Evolutionary conservation across 2,113 vertebrate species (phyloP), one percentile per base, ranked within the genome.

Genomic region (Cavia porcellus): DNA sequence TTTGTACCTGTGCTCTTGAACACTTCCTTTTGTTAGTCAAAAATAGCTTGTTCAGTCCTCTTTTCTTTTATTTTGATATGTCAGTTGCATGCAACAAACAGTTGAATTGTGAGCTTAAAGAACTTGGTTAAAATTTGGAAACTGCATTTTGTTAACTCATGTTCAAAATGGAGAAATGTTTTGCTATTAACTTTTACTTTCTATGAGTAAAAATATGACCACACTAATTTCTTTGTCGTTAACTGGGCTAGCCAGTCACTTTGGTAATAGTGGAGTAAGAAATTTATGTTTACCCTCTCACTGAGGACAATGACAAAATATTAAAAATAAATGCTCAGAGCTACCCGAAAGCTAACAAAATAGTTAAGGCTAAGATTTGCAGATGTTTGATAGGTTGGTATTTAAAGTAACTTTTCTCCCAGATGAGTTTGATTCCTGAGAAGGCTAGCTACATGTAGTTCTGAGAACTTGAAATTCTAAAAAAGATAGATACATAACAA

Each of bases 31-130:
- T 90, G 97, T 93, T 92, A 86, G 94, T 88, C 96, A 97, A 97
- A 98, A 97, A 98, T 96, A 98, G 91, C 92, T 28, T 25, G 82
- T 97, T 97, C 90, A 92, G 81, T 81, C 82, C 45, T 81, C 59
- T 81, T 82, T 89, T 79, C 25, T 88, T 90, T 62, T 93, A 85
- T 97, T 94, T 95, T 97, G 92, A 88, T 89, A 30, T 84, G 77
- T 92, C 77, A 92, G 92, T 96, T 97, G 97, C 92, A 95, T 85
- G 62, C 87, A 90, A 88, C 74, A 84, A 94, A 94, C 52, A 88
- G 85, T 97, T 95, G 97, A 95, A 95, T 81, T 96, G 92, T 90
- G 83, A 96, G 82, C 62, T 95, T 95, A 92, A 93, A 75, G 57
- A 93, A 64, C 45, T 89, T 32, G 14, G 57, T 64, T 72, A 90